Evolutionary conservation across 2,888 invertebrate genomes (phyloP), one percentile per base, ranked within the genome.

Genomic region (Emesis castigata): DNA sequence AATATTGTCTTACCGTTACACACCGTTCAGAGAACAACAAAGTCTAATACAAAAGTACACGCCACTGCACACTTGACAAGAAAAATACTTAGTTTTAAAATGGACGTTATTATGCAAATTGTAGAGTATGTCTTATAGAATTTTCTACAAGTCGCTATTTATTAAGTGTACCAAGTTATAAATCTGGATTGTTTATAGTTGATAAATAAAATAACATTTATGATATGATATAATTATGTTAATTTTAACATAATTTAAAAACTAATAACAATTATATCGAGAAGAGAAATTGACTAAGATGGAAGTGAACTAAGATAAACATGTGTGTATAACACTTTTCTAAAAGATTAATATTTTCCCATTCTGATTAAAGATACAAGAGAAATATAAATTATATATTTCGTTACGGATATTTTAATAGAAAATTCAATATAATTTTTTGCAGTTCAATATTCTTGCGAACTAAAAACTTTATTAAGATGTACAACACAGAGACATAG

Each of bases 1-100:
- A 77, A 71, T 71, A 56, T 29, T 62, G 71, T 44, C 31, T 62
- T 64, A 71, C 71, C 62, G 18, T 62, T 26, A 71, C 62, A 62
- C 62, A 62, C 62, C 58, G 9, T 61, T n/a, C 16, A 48, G 29
- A 48, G 48, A 48, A 48, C n/a, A 44, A 44, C 44, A 44, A 72
- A 64, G 72, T 64, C 44, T 64, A 48, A 18, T 20, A 70, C 48
- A 72, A 29, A 22, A 64, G 34, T 64, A 61, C 16, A 69, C 44
- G 14, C 44, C 16, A 39, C 44, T 65, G 61, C 64, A 64, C 62
- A 71, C 48, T 62, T 48, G 18, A 72, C 31, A 48, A 22, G 62
- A 44, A 16, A 48, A 16, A 44, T 62, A 73, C 22, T 53, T 58
- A 48, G 9, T 16, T 31, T 20, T n/a, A 61, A 56, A 31, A 58